These are phyloP conservation scores for Psittacula echo DNA, from an alignment of 2,797 vertebrate genomes.

Conservation along the genomic window DNA sequence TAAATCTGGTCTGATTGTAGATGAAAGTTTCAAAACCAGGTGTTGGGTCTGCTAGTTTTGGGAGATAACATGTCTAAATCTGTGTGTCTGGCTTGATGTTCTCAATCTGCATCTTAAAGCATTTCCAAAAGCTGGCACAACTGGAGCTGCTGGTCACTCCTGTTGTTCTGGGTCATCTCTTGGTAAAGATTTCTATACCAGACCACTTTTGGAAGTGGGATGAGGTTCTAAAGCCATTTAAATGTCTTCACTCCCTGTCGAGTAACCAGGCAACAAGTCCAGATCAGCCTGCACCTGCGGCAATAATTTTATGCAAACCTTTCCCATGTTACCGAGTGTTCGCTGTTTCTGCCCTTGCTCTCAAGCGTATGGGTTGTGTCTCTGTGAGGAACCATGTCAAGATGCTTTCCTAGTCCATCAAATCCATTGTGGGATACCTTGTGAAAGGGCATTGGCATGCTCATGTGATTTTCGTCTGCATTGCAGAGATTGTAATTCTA, in stretches of 20 bases:
- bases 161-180: not conserved
- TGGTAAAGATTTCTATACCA: not conserved
- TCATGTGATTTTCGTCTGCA: not conserved
- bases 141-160: not conserved
- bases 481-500: not conserved
- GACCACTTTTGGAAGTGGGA: not conserved
- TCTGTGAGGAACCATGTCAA: not conserved
- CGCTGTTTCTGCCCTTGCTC: not conserved
- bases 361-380: not conserved
- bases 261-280: not conserved
- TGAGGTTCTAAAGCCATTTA: not conserved
- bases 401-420: not conserved
- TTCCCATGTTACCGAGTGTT: not conserved
- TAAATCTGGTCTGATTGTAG: not conserved
- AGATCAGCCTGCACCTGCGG: not conserved
- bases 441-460: not conserved
- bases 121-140: not conserved
- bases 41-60: not conserved
- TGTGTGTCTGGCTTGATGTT: not conserved
- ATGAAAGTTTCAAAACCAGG: not conserved
- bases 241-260: not conserved
- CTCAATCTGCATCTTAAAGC: not conserved
- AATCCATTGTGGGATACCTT: not conserved
- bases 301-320: not conserved
- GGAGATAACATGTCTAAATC: not conserved